Evolutionary conservation across 2,113 vertebrate genomes (phyloP).

Genomic region (Chunga burmeisteri): DNA sequence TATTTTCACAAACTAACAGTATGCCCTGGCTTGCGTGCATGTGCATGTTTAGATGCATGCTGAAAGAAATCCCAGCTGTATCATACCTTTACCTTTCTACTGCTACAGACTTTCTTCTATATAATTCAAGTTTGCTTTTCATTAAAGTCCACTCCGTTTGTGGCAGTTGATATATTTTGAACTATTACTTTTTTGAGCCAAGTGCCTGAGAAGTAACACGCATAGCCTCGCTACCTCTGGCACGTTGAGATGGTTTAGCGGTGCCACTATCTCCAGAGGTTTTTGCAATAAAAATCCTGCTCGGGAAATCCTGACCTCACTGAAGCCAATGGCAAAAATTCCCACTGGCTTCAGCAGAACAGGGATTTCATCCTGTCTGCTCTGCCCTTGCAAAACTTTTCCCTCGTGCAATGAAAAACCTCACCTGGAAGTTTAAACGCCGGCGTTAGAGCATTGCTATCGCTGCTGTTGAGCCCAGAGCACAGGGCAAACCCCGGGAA

Average conservation of each 20-base stretch:
- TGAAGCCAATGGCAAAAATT: background rate
- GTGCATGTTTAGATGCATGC: background rate
- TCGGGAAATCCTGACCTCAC: background rate
- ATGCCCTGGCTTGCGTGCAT: background rate
- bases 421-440: background rate
- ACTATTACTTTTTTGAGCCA: background rate
- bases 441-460: fast-evolving
- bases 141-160: background rate
- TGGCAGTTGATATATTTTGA: background rate
- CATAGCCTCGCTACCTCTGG: background rate
- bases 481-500: background rate
- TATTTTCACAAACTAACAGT: background rate
- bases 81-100: background rate
- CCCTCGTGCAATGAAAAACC: background rate
- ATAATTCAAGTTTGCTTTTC: background rate
- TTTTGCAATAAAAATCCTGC: background rate
- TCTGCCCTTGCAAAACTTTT: background rate
- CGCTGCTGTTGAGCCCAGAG: fast-evolving
- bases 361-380: background rate
- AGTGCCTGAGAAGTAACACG: background rate
- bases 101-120: background rate
- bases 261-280: background rate
- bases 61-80: background rate
- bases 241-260: background rate
- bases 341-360: background rate